Percentiles rank a stretch among this genome's conserved stretches.
phyloP scores from a whole-genome alignment of 2,888 invertebrate species.

The Dendrolimus houi region DNA sequence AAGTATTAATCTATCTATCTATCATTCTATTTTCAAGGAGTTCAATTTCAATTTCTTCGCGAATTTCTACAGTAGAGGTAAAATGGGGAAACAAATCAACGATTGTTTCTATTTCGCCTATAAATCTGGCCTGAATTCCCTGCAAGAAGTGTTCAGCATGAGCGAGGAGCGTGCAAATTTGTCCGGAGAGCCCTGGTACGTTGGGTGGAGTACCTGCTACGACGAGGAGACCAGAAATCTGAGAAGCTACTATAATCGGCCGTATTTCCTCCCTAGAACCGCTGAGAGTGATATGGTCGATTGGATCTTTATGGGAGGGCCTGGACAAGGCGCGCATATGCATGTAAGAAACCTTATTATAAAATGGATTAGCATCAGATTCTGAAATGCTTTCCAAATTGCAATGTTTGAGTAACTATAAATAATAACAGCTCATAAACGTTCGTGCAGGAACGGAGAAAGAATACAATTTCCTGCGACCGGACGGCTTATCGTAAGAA shows the following conservation, averaged over 20 bases:
- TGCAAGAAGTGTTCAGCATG: slow-evolving; percentile 91
- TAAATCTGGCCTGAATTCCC: slow-evolving; percentile 86
- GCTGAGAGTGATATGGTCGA: slow-evolving; percentile 94
- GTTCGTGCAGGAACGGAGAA: no score
- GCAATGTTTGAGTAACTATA: no score
- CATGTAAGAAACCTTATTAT: slow-evolving; percentile 81
- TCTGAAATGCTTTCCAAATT: no score
- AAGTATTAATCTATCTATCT: no score
- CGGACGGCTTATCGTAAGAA: no score
- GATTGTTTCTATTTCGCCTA: slow-evolving; percentile 97
- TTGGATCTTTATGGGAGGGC: slow-evolving; percentile 98
- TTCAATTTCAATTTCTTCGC: slow-evolving; percentile 92
- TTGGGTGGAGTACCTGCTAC: slow-evolving; percentile 96
- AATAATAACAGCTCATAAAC: no score
- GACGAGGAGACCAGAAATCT: slow-evolving; percentile 86
- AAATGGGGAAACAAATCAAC: slow-evolving; percentile 67
- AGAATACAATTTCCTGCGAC: no score
- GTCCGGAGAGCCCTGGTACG: slow-evolving; percentile 82
- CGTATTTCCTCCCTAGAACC: slow-evolving; percentile 91
- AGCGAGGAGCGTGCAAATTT: slow-evolving; percentile 80
- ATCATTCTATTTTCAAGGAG: slow-evolving; percentile 38
- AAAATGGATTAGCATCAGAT: no score
- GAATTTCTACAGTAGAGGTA: slow-evolving; percentile 79
- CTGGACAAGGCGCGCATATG: slow-evolving; percentile 96
- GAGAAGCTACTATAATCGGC: slow-evolving; percentile 85